These are phyloP conservation scores for Ophioderma brevispina DNA, from an alignment of 35 echinoderm and acorn worm genomes.

Conservation along the genomic window DNA sequence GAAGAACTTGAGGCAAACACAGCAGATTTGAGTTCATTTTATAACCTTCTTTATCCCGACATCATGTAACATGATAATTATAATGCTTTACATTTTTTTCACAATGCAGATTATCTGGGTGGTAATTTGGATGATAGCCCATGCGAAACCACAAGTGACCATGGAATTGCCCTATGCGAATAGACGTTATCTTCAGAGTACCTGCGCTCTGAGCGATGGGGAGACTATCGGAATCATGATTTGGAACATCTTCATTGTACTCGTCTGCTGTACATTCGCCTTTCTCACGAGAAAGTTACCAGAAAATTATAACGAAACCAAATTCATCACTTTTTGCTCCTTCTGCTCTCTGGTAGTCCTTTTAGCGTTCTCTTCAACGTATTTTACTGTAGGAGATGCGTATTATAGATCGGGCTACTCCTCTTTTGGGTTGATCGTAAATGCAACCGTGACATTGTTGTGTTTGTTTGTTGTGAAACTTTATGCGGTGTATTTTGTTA, in stretches of 20 bases:
- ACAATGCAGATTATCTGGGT: constrained; percentile 66
- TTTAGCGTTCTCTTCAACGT: constrained; percentile 76
- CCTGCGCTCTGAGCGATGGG: constrained; percentile 49
- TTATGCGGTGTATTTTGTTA: constrained; percentile 92
- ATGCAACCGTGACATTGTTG: constrained; percentile 84
- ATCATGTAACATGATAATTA: too few relatives aligned
- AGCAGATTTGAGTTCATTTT: too few relatives aligned
- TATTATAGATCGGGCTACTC: constrained; percentile 77
- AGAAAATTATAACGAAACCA: constrained; percentile 95
- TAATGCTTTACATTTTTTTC: too few relatives aligned
- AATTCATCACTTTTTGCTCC: constrained; percentile 89
- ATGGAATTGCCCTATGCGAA: constrained; percentile 44
- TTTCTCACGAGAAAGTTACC: constrained; percentile 92
- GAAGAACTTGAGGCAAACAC: too few relatives aligned
- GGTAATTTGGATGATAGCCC: constrained; percentile 55
- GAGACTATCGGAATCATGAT: constrained; percentile 64
- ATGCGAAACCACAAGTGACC: constrained; percentile 43
- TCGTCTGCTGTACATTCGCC: constrained; percentile 87
- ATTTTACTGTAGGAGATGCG: constrained; percentile 75
- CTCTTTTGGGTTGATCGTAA: constrained; percentile 79
- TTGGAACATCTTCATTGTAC: constrained; percentile 76
- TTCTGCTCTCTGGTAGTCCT: constrained; percentile 88
- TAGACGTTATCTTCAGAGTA: constrained; percentile 42
- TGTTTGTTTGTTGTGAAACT: constrained; percentile 90
- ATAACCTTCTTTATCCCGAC: too few relatives aligned